Percentiles rank a stretch among this genome's conserved stretches.
Conservation (phyloP, 2,113 vertebrate genomes). For the Psephotus haematonotus region DNA sequence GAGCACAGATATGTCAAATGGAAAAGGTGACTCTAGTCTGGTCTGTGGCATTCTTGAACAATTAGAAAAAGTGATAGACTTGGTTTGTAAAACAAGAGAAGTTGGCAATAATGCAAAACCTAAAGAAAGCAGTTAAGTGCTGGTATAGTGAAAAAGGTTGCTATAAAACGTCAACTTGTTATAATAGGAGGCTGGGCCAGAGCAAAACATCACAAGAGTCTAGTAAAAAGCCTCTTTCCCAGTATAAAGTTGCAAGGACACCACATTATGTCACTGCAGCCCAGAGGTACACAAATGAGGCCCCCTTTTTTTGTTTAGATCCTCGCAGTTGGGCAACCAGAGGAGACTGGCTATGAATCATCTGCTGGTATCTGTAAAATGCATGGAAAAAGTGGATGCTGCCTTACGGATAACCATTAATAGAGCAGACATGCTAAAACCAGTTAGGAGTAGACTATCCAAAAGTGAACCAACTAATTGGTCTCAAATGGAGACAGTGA, state of each 20-base stretch:
- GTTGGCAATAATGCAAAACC: constrained; percentile 50
- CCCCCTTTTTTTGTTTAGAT: not conserved
- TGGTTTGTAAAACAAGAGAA: constrained; percentile 63
- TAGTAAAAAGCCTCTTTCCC: constrained; percentile 33
- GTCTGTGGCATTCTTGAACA: constrained; percentile 51
- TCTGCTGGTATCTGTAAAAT: constrained; percentile 3
- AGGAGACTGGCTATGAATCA: not conserved
- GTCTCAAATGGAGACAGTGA: constrained; percentile 48
- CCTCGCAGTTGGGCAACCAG: not conserved
- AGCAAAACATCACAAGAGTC: constrained; percentile 27
- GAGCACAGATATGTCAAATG: constrained; percentile 41
- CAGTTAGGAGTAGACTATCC: not conserved
- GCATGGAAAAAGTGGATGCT: constrained; percentile 21
- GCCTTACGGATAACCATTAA: constrained; percentile 20
- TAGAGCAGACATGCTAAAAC: constrained; percentile 49
- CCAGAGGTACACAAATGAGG: not conserved
- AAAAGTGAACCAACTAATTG: constrained; percentile 55
- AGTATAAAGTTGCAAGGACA: not conserved
- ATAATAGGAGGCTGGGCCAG: constrained; percentile 28
- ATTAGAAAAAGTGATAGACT: constrained; percentile 51
- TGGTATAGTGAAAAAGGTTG: constrained; percentile 30
- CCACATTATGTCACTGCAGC: not conserved
- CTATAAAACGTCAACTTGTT: constrained; percentile 25
- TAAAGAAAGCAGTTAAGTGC: constrained; percentile 33
- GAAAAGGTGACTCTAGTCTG: constrained; percentile 64